A percentile compares a stretch with the other conserved stretches of the same genome.
Evolutionary conservation across 2,888 invertebrate genomes (phyloP).

Genomic region (Drosophila kokeensis): DNA sequence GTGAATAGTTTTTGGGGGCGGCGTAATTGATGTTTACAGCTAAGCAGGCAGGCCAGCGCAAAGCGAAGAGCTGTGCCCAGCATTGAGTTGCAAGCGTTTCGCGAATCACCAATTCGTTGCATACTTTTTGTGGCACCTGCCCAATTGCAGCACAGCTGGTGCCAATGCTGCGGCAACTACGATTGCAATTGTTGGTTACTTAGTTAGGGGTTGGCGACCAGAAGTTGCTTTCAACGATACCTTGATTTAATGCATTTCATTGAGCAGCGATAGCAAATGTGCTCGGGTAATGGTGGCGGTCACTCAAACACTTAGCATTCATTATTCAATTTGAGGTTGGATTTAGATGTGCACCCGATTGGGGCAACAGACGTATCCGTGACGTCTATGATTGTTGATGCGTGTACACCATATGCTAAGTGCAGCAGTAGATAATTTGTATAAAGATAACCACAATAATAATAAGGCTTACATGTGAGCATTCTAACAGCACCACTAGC

Average conservation of each 20-base stretch:
- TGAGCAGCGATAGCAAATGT: constrained; percentile 68
- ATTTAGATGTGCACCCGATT: constrained; percentile 73
- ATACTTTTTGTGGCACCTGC: constrained; percentile 55
- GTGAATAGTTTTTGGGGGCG: constrained; percentile 75
- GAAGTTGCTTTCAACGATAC: constrained; percentile 74
- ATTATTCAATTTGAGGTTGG: constrained; percentile 75
- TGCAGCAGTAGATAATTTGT: neutral
- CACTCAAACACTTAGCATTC: constrained; percentile 74
- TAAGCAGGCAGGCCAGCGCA: constrained; percentile 30
- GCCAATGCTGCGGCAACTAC: constrained; percentile 1
- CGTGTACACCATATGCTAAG: constrained; percentile 7
- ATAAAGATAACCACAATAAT: neutral
- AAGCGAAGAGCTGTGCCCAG: constrained; percentile 12
- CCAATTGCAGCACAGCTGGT: constrained; percentile 20
- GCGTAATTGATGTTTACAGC: constrained; percentile 80
- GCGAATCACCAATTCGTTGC: constrained; percentile 72
- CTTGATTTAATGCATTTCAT: constrained; percentile 79
- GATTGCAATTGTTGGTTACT: constrained; percentile 15
- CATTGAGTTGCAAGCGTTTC: constrained; percentile 25
- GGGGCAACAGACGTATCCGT: constrained; percentile 32
- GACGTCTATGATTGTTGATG: constrained; percentile 43
- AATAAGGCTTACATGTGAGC: neutral
- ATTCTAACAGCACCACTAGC: neutral
- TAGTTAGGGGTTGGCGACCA: constrained; percentile 19
- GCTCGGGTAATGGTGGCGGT: constrained; percentile 50